Conservation (phyloP, 2,113 vertebrate species). For the Oncorhynchus masou region DNA sequence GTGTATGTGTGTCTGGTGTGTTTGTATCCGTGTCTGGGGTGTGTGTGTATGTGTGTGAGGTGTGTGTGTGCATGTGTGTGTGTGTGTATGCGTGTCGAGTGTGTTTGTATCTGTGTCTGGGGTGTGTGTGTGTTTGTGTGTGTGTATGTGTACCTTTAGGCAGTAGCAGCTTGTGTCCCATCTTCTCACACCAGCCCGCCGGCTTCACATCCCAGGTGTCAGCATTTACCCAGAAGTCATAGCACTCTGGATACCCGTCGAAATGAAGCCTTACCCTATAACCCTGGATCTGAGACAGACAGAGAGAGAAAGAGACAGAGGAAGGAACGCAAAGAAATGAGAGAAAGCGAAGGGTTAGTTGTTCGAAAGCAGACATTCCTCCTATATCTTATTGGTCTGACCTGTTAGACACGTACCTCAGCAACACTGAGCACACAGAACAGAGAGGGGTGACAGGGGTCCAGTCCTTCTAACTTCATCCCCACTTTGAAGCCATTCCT, state of each 20-base stretch:
- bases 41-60: no score
- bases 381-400: background rate
- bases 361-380: background rate
- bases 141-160: constrained; percentile 78
- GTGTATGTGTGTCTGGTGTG: background rate
- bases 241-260: constrained; percentile 87
- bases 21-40: no score
- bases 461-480: constrained; percentile 95
- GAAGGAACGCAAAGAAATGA: background rate
- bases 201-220: constrained; percentile 88
- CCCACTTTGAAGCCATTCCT: constrained; percentile 95
- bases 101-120: no score
- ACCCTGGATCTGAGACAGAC: constrained; percentile 77
- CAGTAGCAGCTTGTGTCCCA: constrained; percentile 81
- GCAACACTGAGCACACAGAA: constrained; percentile 92
- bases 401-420: constrained; percentile 77
- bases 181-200: constrained; percentile 91
- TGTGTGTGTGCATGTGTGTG: no score
- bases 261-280: constrained; percentile 87
- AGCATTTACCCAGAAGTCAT: constrained; percentile 91
- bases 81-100: no score
- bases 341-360: background rate
- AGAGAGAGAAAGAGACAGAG: background rate
- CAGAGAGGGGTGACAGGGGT: constrained; percentile 90
- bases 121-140: background rate